Evolutionary conservation across 2,113 vertebrate genomes (phyloP), one percentile per base, ranked within the genome.

Genomic region (Hyaena hyaena): DNA sequence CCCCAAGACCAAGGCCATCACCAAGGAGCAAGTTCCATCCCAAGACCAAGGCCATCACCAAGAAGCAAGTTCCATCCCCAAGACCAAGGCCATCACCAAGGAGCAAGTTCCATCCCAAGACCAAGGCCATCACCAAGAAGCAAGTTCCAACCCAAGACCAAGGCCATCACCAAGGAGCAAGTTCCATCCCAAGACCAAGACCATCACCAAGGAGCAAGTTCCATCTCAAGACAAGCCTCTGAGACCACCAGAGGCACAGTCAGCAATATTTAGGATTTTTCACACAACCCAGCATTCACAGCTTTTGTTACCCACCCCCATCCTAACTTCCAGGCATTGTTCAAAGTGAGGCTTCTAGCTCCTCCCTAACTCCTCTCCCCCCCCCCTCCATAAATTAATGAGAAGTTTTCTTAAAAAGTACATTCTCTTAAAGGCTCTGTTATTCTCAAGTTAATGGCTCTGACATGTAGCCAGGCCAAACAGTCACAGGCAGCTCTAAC

Each of bases 361-460:
- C 91, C 97, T 84, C 61, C 12, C 45, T 53, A 45, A 87, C 68
- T 93, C 88, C 77, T 69, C 94, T 94, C 39, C 39, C 39, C 53
- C 39, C 39, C 39, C 53, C 90, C 96, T 97, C 98, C 95, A 96
- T 98, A 98, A 98, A 98, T 98, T 98, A 98, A 98, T 88, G 69
- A 98, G 95, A 65, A 90, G 93, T 98, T 97, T 98, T 98, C 95
- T 96, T 96, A 96, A 98, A 94, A 95, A 88, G 91, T 79, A 65
- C 97, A 97, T 97, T 98, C 96, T 97, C 97, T 98, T 98, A 93
- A 97, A 97, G 96, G 89, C 96, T 97, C 89, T 85, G 88, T 98
- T 98, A 98, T 98, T 98, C 98, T 97, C 96, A 98, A 98, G 98
- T 98, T 98, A 98, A 98, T 97, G 98, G 97, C 98, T 98, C 97